A percentile compares a stretch with the other conserved stretches of the same genome.
Conservation (phyloP, 1,140 invertebrate genomes). For the Dinothrombium tinctorium region DNA sequence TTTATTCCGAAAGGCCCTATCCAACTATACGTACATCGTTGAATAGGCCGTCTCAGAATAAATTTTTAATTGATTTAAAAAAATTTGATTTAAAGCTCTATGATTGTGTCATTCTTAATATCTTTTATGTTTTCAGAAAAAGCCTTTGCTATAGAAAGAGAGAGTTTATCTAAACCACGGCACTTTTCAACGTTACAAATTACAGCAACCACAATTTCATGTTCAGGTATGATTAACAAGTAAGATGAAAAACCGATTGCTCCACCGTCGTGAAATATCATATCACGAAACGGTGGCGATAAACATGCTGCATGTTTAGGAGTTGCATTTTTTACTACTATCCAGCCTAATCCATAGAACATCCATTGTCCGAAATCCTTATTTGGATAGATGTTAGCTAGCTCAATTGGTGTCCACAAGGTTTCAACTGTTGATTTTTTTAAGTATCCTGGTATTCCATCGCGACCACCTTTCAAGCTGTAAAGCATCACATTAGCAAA, state of each 20-base stretch:
- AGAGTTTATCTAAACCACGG: neutral
- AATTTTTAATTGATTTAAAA: too few relatives aligned
- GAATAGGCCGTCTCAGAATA: too few relatives aligned
- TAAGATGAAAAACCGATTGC: constrained; percentile 34
- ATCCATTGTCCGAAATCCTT: neutral
- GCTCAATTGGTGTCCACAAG: constrained; percentile 22
- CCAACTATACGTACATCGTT: too few relatives aligned
- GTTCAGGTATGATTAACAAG: constrained; percentile 27
- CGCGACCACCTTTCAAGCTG: constrained; percentile 16
- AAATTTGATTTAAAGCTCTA: too few relatives aligned
- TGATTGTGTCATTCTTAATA: too few relatives aligned
- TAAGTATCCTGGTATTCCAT: constrained; percentile 20
- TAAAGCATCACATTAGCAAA: constrained; percentile 36
- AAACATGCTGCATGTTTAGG: neutral
- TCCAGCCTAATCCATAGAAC: constrained; percentile 6
- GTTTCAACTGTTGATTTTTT: constrained; percentile 22
- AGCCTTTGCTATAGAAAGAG: neutral
- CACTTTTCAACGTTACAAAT: constrained; percentile 24
- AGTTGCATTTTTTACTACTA: neutral
- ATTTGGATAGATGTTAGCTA: neutral
- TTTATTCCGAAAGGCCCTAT: too few relatives aligned
- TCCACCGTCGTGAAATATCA: constrained; percentile 26
- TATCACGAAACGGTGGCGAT: constrained; percentile 2
- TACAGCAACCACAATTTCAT: constrained; percentile 30
- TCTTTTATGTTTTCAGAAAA: neutral